Evolutionary conservation across 1,140 invertebrate species (phyloP).

Genomic region (Drosophila bocki): DNA sequence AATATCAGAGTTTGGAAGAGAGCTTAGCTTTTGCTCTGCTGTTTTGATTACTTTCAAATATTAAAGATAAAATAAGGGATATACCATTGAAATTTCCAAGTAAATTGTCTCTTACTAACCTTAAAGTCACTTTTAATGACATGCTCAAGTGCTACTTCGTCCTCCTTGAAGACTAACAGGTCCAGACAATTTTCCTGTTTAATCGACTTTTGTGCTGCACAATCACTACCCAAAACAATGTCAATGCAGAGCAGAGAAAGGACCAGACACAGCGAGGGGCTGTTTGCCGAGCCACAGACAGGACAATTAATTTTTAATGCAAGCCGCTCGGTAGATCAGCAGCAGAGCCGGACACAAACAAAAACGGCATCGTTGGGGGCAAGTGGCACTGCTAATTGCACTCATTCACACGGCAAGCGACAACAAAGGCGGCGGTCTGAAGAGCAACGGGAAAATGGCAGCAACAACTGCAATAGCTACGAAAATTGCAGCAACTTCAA

Average conservation of each 20-base stretch:
- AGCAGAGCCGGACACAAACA: slow-evolving; percentile 47
- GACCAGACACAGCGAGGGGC: slow-evolving; percentile 12
- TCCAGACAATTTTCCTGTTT: slow-evolving; percentile 17
- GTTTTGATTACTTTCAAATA: neutral
- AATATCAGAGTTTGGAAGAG: neutral
- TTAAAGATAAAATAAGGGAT: neutral
- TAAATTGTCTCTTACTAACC: neutral
- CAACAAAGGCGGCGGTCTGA: slow-evolving; percentile 60
- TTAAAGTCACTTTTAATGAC: slow-evolving; percentile 4
- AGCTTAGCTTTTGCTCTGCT: neutral
- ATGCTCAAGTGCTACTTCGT: neutral
- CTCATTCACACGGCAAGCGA: slow-evolving; percentile 72
- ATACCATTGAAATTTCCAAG: too few species aligned
- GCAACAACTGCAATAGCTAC: slow-evolving; percentile 21
- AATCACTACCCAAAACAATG: slow-evolving; percentile 47
- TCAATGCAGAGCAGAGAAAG: slow-evolving; percentile 6
- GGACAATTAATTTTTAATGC: slow-evolving; percentile 75
- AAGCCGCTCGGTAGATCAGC: slow-evolving; percentile 57
- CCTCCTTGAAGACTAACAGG: neutral
- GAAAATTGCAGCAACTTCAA: slow-evolving; percentile 16
- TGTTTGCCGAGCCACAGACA: slow-evolving; percentile 42
- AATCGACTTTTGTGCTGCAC: slow-evolving; percentile 48
- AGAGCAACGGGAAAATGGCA: slow-evolving; percentile 48
- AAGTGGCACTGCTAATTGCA: slow-evolving; percentile 77
- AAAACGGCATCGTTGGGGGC: slow-evolving; percentile 59